Evolutionary conservation across 2,888 invertebrate species (phyloP), one percentile per base, ranked within the genome.

Genomic region (Sesamia inferens): DNA sequence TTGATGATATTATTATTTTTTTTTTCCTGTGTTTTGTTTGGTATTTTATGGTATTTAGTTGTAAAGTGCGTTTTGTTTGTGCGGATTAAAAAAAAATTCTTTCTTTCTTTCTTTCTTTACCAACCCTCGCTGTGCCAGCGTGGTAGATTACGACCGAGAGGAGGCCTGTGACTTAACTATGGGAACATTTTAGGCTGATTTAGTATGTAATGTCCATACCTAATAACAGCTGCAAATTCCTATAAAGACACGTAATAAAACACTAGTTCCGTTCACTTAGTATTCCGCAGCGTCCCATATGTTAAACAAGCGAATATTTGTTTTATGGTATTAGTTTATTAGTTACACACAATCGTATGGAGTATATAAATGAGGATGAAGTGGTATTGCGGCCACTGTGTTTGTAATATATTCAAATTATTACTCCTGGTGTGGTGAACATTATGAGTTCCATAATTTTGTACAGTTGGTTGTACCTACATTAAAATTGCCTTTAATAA

Each of bases 241-340:
- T 54, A 59, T 63, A 31, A 42, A 0, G 14, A 83, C 48, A 82
- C 59, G 83, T 71, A 82, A 83, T 83, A 11, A 4, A 48, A 39
- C 72, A 73, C 61, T 55, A 65, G 47, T 79, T 67, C n/a, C 39
- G 59, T 66, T 54, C 39, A 44, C 7, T 55, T 64, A 67, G 54
- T 76, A 80, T 66, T 68, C 65, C 70, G 13, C 16, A 58, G 62
- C 47, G 72, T 71, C 83, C 70, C 80, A 74, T 76, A 68, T 68
- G 71, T 79, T 71, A 67, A 39, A 69, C 58, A 68, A 10, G 47
- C 68, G 78, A 81, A 82, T 89, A 87, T 89, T 87, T 88, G 86
- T 85, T 83, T 85, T 82, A 82, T 74, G 79, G 80, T 84, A 84
- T 87, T 88, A 82, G 85, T 85, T 83, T 68, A 76, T 70, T 81